Evolutionary conservation across 2,113 vertebrate species (phyloP).

Genomic region (Cepphus grylle): DNA sequence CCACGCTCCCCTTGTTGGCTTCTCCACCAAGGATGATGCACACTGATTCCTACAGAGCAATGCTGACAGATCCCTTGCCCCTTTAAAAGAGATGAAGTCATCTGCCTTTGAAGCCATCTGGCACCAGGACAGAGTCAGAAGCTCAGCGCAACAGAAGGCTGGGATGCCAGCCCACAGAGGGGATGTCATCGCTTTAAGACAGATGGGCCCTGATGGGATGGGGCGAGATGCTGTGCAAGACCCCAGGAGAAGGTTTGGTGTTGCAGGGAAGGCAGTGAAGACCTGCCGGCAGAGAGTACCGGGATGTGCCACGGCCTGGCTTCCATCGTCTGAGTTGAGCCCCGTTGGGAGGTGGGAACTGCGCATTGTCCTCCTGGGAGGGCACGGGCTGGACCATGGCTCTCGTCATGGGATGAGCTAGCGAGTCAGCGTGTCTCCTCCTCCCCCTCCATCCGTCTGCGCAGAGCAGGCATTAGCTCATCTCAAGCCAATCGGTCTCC

Average conservation of each 20-base stretch:
- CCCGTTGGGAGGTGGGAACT: not conserved
- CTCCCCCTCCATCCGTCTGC: not conserved
- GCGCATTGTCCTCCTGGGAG: not conserved
- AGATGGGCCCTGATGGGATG: constrained; percentile 70
- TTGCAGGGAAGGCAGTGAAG: not conserved
- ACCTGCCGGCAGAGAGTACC: not conserved
- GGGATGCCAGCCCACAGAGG: constrained; percentile 61
- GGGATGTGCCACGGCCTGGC: not conserved
- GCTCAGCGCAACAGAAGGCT: constrained; percentile 72
- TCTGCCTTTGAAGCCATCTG: constrained; percentile 62
- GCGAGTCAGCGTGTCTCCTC: not conserved
- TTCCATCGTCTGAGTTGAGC: not conserved
- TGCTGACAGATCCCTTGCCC: constrained; percentile 25
- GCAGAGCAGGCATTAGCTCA: constrained; percentile 57
- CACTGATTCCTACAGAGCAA: not conserved
- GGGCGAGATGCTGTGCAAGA: not conserved
- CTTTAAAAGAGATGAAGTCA: constrained; percentile 79
- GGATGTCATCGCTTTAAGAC: constrained; percentile 64
- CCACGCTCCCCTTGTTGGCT: not conserved
- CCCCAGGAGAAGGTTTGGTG: constrained; percentile 10
- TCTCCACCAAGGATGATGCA: not conserved
- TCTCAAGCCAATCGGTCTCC: not conserved
- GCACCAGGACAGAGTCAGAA: constrained; percentile 45
- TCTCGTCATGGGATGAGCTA: not conserved
- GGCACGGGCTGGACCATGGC: not conserved